A percentile compares a stretch with the other conserved stretches of the same genome.
Conservation (phyloP, 1,140 invertebrate genomes). For the Drosophila kikkawai region DNA sequence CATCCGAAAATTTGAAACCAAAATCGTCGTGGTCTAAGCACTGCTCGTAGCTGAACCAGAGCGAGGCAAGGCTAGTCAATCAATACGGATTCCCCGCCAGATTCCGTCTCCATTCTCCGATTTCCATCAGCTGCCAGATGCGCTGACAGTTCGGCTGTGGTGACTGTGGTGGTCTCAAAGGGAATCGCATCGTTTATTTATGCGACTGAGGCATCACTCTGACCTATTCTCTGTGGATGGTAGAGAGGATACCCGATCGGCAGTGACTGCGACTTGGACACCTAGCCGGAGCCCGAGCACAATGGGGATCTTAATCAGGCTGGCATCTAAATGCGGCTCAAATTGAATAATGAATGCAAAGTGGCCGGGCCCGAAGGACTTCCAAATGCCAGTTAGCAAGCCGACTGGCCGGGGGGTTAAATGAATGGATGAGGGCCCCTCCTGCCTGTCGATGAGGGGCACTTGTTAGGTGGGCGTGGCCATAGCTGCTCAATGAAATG, state of each 20-base stretch:
- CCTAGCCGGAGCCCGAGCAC: conserved; percentile 12
- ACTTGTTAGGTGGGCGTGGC: conserved; percentile 44
- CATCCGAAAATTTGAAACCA: conserved; percentile 9
- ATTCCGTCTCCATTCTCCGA: background rate
- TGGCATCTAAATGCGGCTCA: conserved; percentile 77
- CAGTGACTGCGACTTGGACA: conserved; percentile 17
- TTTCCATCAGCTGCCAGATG: conserved; percentile 37
- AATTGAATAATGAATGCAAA: conserved; percentile 82
- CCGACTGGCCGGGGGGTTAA: conserved; percentile 12
- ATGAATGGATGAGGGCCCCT: conserved; percentile 41
- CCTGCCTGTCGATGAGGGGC: background rate
- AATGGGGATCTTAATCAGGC: conserved; percentile 60
- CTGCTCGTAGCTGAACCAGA: background rate
- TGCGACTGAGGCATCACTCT: conserved; percentile 25
- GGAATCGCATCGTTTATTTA: conserved; percentile 54
- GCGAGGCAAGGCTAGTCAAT: conserved; percentile 23
- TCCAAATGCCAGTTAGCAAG: conserved; percentile 14
- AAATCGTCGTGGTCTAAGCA: conserved; percentile 13
- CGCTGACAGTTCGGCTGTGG: conserved; percentile 39
- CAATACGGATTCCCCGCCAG: conserved; percentile 24
- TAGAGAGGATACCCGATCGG: conserved; percentile 7
- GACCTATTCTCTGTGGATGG: conserved; percentile 42
- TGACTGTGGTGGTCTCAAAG: conserved; percentile 30
- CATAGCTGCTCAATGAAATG: conserved; percentile 78
- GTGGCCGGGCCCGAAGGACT: conserved; percentile 43